A percentile compares a stretch with the other conserved stretches of the same genome.
Evolutionary conservation across 2,113 vertebrate species (phyloP).

Genomic region (rat (Rattus norvegicus)): DNA sequence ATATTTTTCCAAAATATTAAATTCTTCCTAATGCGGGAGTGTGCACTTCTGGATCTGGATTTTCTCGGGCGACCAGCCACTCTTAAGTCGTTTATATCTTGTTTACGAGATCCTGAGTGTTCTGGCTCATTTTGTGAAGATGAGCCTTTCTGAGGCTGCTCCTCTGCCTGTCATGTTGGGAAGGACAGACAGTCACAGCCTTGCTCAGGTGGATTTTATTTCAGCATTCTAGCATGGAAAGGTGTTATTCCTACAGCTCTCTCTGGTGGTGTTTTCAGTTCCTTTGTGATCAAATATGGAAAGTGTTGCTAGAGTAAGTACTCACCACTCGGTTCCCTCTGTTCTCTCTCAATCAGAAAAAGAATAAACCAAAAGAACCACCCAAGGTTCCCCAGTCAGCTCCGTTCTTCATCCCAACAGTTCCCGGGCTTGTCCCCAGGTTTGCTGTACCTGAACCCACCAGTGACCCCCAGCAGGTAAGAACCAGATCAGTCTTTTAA

Average conservation of each 20-base stretch:
- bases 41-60: not conserved
- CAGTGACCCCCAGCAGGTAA: conserved; percentile 86
- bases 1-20: conserved; percentile 4
- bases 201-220: not conserved
- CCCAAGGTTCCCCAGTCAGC: conserved; percentile 91
- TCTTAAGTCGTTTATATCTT: conserved; percentile 17
- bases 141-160: not conserved
- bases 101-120: not conserved
- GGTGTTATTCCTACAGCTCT: not conserved
- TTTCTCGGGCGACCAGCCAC: not conserved
- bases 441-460: conserved; percentile 85
- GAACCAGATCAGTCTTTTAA: not conserved
- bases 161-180: not conserved
- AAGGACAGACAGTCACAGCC: not conserved
- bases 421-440: conserved; percentile 93
- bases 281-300: conserved; percentile 33
- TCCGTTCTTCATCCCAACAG: conserved; percentile 97
- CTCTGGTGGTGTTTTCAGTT: conserved; percentile 31
- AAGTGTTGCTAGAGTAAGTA: conserved; percentile 13
- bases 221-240: conserved; percentile 1
- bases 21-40: not conserved
- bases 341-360: conserved; percentile 88
- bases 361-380: conserved; percentile 93
- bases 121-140: not conserved
- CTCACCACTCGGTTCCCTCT: not conserved